Base-by-base conservation (phyloP, 2,797 vertebrate genomes). In the Geotrypetes seraphini region DNA sequence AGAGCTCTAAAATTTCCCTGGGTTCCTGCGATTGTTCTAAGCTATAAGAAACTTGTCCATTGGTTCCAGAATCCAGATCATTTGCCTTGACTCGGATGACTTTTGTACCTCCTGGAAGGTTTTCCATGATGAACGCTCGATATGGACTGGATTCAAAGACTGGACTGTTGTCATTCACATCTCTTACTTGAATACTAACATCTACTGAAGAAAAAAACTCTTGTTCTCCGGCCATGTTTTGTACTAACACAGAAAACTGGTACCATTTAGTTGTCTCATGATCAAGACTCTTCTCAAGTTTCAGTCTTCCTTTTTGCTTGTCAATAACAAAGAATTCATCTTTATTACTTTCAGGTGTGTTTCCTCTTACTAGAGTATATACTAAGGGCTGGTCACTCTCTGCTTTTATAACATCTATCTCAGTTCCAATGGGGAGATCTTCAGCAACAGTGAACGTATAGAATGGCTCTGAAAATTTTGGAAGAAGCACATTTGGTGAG, bases 201-300 rank as follows among this genome's bases (percentile, higher is more conserved):
- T 86, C 89, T 3, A 91, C 90, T 8, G 85, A 84, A 6, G 87
- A 64, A 24, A 84, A 56, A 2, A 95, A 46, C 24, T 91, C 87
- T 19, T 60, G 75, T 33, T 73, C 84, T 22, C 86, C 80, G 2
- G 81, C 65, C 35, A 64, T 40, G 44, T 71, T 78, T 39, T 85
- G 77, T 19, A 84, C 88, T 18, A 69, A 57, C 25, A 99, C 26
- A 18, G 76, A 85, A 27, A 99, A 89, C 40, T 97, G 95, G 49
- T 94, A 97, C 95, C 95, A 97, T 53, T 96, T 97, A 6, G 92
- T 89, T 1, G 67, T 84, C 67, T 97, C 95, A 3, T 97, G 91
- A 62, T 99, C 89, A 3, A 99, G 85, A 33, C 56, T 82, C 56
- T 97, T 98, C 50, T 92, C 88, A 28, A 98, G 79, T 62, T 93